phyloP scores from a whole-genome alignment of 1,140 invertebrate genomes.

The Periplaneta americana region DNA sequence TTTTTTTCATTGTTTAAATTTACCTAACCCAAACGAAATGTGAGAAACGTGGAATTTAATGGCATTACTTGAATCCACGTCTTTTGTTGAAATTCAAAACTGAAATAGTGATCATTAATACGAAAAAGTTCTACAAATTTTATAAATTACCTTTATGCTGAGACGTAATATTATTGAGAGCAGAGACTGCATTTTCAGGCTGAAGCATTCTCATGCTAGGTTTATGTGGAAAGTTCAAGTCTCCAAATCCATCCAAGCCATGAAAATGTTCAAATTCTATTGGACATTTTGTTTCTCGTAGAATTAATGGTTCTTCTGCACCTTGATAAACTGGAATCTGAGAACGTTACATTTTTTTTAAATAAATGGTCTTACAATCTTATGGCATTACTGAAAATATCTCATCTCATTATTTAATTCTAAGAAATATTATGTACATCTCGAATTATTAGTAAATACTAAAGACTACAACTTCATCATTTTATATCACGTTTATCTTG shows the following conservation, averaged over 20 bases:
- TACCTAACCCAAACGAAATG: too few relatives aligned
- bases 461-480: too few relatives aligned
- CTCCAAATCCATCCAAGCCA: constrained; percentile 63
- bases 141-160: constrained; percentile 9
- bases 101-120: too few relatives aligned
- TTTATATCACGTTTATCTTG: too few relatives aligned
- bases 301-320: constrained; percentile 44
- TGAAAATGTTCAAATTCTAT: constrained; percentile 35
- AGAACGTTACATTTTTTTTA: neutral
- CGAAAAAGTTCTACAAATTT: neutral
- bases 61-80: too few relatives aligned
- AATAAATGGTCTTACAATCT: neutral
- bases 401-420: neutral
- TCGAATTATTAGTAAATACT: too few relatives aligned
- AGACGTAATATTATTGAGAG: constrained; percentile 4
- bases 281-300: constrained; percentile 29
- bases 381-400: neutral
- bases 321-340: constrained; percentile 63
- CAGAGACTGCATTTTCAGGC: constrained; percentile 19
- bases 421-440: too few relatives aligned
- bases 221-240: constrained; percentile 30
- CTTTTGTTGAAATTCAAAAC: too few relatives aligned
- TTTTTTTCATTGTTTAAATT: too few relatives aligned
- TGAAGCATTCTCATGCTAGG: constrained; percentile 23
- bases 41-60: too few relatives aligned